These are phyloP conservation scores for Gavia stellata DNA, from an alignment of 2,113 vertebrate genomes.

Conservation along the genomic window DNA sequence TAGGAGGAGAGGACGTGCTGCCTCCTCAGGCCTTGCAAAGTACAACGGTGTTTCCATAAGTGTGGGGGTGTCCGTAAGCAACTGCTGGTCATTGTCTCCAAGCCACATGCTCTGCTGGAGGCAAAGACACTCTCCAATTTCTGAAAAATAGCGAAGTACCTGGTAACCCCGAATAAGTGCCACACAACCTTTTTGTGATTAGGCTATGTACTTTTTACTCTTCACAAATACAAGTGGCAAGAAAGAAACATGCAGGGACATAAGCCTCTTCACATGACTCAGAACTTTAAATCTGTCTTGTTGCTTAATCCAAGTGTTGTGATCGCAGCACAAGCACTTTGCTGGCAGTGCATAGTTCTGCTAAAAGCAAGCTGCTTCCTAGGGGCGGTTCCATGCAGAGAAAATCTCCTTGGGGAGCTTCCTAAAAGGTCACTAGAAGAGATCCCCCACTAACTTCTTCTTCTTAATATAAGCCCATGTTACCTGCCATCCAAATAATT, in stretches of 20 bases:
- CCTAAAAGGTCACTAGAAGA: not conserved
- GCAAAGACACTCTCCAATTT: not conserved
- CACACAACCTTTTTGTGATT: not conserved
- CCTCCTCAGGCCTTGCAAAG: not conserved
- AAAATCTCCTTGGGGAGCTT: not conserved
- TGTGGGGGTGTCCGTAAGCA: not conserved
- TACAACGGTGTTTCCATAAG: rapidly evolving
- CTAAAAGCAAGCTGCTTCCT: not conserved
- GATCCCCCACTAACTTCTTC: not conserved
- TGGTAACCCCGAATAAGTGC: not conserved
- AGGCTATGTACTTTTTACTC: not conserved
- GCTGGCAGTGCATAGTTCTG: not conserved
- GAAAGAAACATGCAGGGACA: not conserved
- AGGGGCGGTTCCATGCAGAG: not conserved
- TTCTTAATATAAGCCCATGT: not conserved
- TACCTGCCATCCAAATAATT: not conserved
- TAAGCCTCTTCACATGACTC: not conserved
- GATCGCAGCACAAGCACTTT: not conserved
- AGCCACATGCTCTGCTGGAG: not conserved
- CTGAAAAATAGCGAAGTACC: not conserved
- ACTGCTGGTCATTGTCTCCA: not conserved
- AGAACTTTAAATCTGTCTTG: not conserved
- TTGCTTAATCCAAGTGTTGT: not conserved
- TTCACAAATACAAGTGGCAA: not conserved
- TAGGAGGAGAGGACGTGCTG: rapidly evolving